These are phyloP conservation scores for Ophthalmotilapia sp. DNA, from an alignment of 2,113 vertebrate species.

Conservation along the genomic window DNA sequence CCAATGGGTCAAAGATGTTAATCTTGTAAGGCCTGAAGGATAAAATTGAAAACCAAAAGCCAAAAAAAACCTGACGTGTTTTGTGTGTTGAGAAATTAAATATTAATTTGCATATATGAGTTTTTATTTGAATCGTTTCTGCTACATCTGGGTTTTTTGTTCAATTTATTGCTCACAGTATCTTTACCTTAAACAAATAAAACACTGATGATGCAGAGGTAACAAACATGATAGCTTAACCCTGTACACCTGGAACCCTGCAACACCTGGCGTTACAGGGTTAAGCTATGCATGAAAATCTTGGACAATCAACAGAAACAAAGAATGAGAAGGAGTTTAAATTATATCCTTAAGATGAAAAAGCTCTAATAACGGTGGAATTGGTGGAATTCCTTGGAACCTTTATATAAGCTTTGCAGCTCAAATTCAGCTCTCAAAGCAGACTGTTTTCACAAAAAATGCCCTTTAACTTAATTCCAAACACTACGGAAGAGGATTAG, in stretches of 20 bases:
- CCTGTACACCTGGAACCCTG: not conserved
- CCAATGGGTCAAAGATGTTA: not conserved
- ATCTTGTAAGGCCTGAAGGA: not conserved
- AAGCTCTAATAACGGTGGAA: not conserved
- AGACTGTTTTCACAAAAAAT: not conserved
- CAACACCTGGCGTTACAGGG: not conserved
- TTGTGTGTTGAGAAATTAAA: not conserved
- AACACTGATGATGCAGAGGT: not conserved
- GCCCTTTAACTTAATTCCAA: not conserved
- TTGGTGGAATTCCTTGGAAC: not conserved
- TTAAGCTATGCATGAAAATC: not conserved
- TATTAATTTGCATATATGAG: not conserved
- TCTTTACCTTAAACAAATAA: not conserved
- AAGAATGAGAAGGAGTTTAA: not conserved
- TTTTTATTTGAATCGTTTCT: not conserved
- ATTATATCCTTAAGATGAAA: not conserved
- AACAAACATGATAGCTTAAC: not conserved
- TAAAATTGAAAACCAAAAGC: not conserved
- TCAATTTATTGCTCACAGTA: not conserved
- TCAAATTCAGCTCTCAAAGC: not conserved
- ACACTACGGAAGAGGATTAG: too few relatives aligned
- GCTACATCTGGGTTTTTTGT: not conserved
- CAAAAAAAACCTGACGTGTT: not conserved
- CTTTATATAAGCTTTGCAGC: not conserved
- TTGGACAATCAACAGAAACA: not conserved